Evolutionary conservation across 2,797 vertebrate genomes (phyloP).

Genomic region (Melanotaenia parkinsoni): DNA sequence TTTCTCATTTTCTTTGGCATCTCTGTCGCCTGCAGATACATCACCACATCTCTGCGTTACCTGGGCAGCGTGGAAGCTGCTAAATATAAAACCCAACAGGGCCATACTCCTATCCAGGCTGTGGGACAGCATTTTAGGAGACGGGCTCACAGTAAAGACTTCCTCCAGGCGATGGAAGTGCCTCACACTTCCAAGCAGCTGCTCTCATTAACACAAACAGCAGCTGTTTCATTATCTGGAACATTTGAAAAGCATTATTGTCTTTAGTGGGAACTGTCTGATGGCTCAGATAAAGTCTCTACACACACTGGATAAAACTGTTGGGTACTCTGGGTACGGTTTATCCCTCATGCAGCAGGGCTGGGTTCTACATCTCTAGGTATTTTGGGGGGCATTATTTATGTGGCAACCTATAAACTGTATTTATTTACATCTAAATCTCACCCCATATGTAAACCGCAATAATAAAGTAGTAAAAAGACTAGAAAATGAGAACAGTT

Average conservation of each 20-base stretch:
- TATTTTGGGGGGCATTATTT: too few relatives aligned
- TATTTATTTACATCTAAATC: too few relatives aligned
- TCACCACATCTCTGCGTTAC: constrained; percentile 1
- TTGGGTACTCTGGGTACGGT: too few relatives aligned
- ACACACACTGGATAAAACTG: too few relatives aligned
- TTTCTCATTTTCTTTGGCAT: not conserved
- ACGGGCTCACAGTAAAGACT: constrained; percentile 1
- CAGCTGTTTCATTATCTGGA: constrained; percentile 56
- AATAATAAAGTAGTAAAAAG: too few relatives aligned
- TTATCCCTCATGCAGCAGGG: too few relatives aligned
- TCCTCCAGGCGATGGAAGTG: constrained; percentile 37
- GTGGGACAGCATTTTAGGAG: constrained; percentile 13
- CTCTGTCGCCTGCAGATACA: not conserved
- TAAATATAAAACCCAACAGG: constrained; percentile 26
- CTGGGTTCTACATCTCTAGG: too few relatives aligned
- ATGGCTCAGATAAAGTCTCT: constrained; percentile 7
- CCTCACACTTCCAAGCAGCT: not conserved
- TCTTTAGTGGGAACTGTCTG: constrained; percentile 22
- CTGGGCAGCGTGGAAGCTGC: not conserved
- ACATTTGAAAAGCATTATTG: constrained; percentile 47
- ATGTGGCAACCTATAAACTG: too few relatives aligned
- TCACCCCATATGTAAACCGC: too few relatives aligned
- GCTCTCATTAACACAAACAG: constrained; percentile 46
- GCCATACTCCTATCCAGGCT: constrained; percentile 4
- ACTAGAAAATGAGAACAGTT: too few relatives aligned